phyloP scores from a whole-genome alignment of 1,140 invertebrate species.

The Bombus impatiens region DNA sequence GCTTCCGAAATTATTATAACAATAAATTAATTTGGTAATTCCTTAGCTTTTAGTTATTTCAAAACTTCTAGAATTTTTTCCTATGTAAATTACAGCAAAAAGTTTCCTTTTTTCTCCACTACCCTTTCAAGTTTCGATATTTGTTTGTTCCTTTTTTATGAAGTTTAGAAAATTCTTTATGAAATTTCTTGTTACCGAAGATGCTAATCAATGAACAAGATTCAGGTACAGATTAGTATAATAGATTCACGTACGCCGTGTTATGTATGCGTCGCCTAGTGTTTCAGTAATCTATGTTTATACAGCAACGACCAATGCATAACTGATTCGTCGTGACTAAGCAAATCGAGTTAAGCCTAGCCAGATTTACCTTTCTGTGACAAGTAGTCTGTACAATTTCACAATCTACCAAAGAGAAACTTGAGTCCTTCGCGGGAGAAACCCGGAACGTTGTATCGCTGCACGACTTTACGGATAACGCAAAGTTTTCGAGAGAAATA shows the following conservation, averaged over 20 bases:
- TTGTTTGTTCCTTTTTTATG: no score
- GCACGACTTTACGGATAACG: neutral
- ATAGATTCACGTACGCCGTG: neutral
- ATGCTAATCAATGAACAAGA: neutral
- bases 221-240: neutral
- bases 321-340: neutral
- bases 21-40: neutral
- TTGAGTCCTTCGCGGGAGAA: neutral
- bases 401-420: neutral
- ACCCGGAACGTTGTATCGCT: neutral
- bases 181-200: neutral
- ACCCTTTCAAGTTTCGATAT: no score
- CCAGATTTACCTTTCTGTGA: neutral
- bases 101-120: neutral
- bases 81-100: no score
- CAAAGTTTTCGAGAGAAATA: neutral
- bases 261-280: neutral
- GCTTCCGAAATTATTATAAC: no score
- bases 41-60: neutral
- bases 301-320: neutral
- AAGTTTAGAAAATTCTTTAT: neutral
- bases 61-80: no score
- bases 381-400: neutral
- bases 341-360: neutral
- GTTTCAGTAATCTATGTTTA: constrained; percentile 25